phyloP scores from a whole-genome alignment of 2,797 vertebrate genomes.

The Leptoclinus maculatus region DNA sequence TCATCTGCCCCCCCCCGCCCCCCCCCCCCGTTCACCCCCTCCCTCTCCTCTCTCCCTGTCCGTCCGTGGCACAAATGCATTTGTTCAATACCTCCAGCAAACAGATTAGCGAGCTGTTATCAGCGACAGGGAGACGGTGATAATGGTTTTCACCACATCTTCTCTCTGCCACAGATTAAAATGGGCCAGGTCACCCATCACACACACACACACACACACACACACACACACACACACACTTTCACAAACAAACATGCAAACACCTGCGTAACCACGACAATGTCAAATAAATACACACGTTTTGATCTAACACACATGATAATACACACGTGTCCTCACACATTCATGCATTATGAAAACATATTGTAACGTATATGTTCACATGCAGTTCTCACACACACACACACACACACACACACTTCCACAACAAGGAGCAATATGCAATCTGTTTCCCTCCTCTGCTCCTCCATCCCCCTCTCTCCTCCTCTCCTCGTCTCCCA shows the following conservation, averaged over 20 bases:
- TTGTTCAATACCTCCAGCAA: slow-evolving; percentile 95
- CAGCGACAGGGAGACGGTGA: slow-evolving; percentile 91
- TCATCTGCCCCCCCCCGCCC: slow-evolving; percentile 76
- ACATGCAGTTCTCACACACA: slow-evolving; percentile 18
- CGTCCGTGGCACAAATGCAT: slow-evolving; percentile 88
- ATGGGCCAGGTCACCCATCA: slow-evolving; percentile 79
- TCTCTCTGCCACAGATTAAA: slow-evolving; percentile 96
- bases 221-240: slow-evolving; percentile 18
- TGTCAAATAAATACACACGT: background rate
- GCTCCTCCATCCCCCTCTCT: slow-evolving; percentile 73
- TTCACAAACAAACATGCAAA: slow-evolving; percentile 28
- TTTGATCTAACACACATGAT: slow-evolving; percentile 3
- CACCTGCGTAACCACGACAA: slow-evolving; percentile 13
- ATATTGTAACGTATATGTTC: slow-evolving; percentile 15
- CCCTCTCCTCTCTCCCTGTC: slow-evolving; percentile 64
- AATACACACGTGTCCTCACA: background rate
- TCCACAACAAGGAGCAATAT: slow-evolving; percentile 73
- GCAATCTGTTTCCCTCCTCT: slow-evolving; percentile 79
- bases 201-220: slow-evolving; percentile 55
- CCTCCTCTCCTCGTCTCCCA: slow-evolving; percentile 81
- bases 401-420: background rate
- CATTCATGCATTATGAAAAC: background rate
- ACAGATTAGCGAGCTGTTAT: slow-evolving; percentile 96
- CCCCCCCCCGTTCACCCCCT: slow-evolving; percentile 43
- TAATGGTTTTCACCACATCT: slow-evolving; percentile 98